Evolutionary conservation across 1,140 invertebrate genomes (phyloP).

Genomic region (Plodia interpunctella): DNA sequence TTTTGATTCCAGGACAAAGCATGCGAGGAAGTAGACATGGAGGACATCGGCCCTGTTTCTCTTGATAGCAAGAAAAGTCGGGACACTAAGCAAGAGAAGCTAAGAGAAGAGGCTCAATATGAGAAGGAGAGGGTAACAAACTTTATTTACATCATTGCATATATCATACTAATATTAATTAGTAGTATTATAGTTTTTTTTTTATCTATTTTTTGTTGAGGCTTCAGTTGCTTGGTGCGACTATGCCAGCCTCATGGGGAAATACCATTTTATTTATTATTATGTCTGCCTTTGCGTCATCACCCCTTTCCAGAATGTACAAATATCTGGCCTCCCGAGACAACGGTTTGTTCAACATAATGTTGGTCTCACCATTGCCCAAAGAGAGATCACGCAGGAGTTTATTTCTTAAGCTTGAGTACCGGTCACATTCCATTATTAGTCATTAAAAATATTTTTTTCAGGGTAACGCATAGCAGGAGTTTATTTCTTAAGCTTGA

Average conservation of each 20-base stretch:
- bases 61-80: slow-evolving; percentile 67
- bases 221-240: too few relatives aligned
- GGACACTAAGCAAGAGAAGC: slow-evolving; percentile 62
- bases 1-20: slow-evolving; percentile 79
- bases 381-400: too few relatives aligned
- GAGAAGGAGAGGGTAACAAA: slow-evolving; percentile 80
- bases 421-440: slow-evolving; percentile 16
- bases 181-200: too few relatives aligned
- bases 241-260: too few relatives aligned
- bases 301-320: too few relatives aligned
- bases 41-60: slow-evolving; percentile 72
- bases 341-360: too few relatives aligned
- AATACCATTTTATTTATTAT: too few relatives aligned
- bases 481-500: background rate
- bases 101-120: slow-evolving; percentile 76
- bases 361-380: too few relatives aligned
- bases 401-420: background rate
- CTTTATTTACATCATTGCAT: background rate
- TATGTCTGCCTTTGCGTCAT: too few relatives aligned
- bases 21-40: slow-evolving; percentile 82
- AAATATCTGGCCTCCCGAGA: too few relatives aligned
- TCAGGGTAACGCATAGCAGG: slow-evolving; percentile 90
- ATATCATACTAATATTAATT: background rate
- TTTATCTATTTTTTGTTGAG: too few relatives aligned
- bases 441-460: slow-evolving; percentile 54